Conservation (phyloP, 2,113 vertebrate species). For the Pampusana beccarii region DNA sequence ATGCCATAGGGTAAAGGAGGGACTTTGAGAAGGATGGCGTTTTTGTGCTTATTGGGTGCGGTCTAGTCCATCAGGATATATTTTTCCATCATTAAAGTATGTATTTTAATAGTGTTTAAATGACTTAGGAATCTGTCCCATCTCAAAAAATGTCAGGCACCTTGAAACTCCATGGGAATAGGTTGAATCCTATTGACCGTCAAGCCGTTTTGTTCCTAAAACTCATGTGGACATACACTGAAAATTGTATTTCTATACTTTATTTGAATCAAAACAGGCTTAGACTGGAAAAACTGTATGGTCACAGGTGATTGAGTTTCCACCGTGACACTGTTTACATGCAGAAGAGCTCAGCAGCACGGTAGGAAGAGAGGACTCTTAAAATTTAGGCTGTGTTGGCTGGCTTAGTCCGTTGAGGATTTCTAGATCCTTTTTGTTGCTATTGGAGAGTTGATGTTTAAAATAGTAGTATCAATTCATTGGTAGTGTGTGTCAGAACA, state of each 20-base stretch:
- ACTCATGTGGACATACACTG: neutral
- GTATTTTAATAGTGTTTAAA: neutral
- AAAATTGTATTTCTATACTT: neutral
- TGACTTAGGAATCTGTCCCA: rapidly evolving
- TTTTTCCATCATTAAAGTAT: neutral
- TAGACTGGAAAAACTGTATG: neutral
- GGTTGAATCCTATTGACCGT: neutral
- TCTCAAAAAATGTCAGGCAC: neutral
- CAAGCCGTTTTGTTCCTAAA: neutral
- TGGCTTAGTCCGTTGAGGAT: neutral
- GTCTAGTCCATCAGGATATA: neutral
- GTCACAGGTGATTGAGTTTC: neutral
- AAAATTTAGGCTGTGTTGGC: neutral
- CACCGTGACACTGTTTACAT: neutral
- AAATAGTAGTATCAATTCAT: neutral
- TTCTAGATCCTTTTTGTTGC: neutral
- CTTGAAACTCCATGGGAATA: neutral
- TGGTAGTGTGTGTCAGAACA: neutral
- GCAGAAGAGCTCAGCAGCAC: neutral
- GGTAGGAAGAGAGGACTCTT: neutral
- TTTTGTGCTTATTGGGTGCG: neutral
- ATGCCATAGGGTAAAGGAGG: neutral
- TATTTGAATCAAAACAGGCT: neutral
- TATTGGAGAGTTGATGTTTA: neutral
- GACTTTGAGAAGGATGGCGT: neutral